These are phyloP conservation scores for Epsilonema sp. DNA, from an alignment of 2,888 invertebrate genomes.

Conservation along the genomic window DNA sequence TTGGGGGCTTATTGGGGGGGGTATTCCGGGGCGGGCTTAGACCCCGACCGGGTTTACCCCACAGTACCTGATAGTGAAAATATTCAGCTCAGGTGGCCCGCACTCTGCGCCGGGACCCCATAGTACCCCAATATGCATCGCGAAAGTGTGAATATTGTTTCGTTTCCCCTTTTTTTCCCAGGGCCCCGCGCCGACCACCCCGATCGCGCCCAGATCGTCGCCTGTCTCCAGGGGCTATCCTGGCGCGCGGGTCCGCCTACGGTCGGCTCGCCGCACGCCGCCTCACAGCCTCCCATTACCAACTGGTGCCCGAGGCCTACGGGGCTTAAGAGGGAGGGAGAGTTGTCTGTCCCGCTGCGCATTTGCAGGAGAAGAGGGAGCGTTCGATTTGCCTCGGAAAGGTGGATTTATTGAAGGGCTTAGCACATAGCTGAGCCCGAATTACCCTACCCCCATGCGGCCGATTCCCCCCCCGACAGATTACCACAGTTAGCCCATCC, in stretches of 20 bases:
- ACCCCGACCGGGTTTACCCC: too few relatives aligned
- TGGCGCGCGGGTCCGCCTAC: constrained; percentile 51
- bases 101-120: too few relatives aligned
- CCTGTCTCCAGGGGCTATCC: constrained; percentile 71
- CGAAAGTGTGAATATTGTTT: background rate
- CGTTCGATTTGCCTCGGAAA: constrained; percentile 84
- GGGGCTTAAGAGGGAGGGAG: constrained; percentile 40
- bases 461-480: too few relatives aligned
- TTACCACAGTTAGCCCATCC: too few relatives aligned
- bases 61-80: too few relatives aligned
- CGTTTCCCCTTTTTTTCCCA: constrained; percentile 10
- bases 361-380: constrained; percentile 33
- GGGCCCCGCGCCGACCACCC: constrained; percentile 72
- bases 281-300: constrained; percentile 75
- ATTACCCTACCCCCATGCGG: too few relatives aligned
- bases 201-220: constrained; percentile 81
- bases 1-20: too few relatives aligned
- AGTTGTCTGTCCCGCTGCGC: constrained; percentile 42
- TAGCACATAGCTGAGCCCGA: too few relatives aligned
- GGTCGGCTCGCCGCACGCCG: constrained; percentile 63
- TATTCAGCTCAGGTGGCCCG: too few relatives aligned
- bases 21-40: too few relatives aligned
- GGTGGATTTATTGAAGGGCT: too few relatives aligned
- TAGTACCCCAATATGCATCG: constrained; percentile 27
- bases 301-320: constrained; percentile 92